phyloP scores from a whole-genome alignment of 2,888 invertebrate genomes.

The Euphydryas editha region DNA sequence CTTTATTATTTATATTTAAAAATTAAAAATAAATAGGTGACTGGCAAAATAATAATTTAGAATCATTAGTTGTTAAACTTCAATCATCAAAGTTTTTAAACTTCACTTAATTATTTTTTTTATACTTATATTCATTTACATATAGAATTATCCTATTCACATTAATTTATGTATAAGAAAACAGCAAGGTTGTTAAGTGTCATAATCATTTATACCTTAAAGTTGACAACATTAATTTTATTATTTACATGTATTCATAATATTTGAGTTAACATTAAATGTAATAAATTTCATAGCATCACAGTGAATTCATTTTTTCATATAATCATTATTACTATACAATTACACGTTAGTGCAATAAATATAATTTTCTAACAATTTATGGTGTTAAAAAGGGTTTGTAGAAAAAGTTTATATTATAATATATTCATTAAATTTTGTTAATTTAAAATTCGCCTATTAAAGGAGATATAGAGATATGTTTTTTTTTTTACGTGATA shows the following conservation, averaged over 20 bases:
- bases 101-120: conserved; percentile 27
- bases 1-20: conserved; percentile 41
- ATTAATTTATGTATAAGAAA: conserved; percentile 49
- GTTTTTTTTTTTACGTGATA: not conserved
- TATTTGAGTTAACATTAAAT: conserved; percentile 54
- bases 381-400: conserved; percentile 25
- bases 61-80: conserved; percentile 32
- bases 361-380: conserved; percentile 37
- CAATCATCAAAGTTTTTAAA: conserved; percentile 34
- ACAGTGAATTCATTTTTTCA: conserved; percentile 74
- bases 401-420: conserved; percentile 16
- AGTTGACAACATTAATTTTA: conserved; percentile 44
- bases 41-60: conserved; percentile 35
- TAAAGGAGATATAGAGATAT: conserved; percentile 21
- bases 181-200: conserved; percentile 50
- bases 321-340: conserved; percentile 41
- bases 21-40: conserved; percentile 31
- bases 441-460: conserved; percentile 15
- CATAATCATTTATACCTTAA: conserved; percentile 46
- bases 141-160: conserved; percentile 44
- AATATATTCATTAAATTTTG: conserved; percentile 15
- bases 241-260: conserved; percentile 44
- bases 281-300: conserved; percentile 74
- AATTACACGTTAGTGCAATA: conserved; percentile 38
- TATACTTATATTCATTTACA: conserved; percentile 34